Conservation (phyloP, 2,113 vertebrate genomes). For the Cairina moschata region DNA sequence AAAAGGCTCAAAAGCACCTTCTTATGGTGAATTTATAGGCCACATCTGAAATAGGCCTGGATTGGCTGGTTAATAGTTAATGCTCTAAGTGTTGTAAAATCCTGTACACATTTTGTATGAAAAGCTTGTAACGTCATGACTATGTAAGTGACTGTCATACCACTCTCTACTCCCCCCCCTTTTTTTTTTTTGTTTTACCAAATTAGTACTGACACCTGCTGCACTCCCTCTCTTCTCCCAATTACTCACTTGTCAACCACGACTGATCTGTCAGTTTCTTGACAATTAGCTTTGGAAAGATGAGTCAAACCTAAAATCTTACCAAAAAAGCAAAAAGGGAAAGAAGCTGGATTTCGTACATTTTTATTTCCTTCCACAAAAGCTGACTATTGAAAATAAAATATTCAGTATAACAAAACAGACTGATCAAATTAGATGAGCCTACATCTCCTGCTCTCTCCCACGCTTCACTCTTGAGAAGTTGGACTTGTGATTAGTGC, state of each 20-base stretch:
- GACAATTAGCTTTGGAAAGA: slow-evolving; percentile 75
- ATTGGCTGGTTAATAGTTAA: not conserved
- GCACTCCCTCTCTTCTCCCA: slow-evolving; percentile 42
- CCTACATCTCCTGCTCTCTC: not conserved
- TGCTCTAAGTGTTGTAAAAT: not conserved
- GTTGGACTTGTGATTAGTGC: not conserved
- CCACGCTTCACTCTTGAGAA: not conserved
- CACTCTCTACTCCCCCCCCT: not conserved
- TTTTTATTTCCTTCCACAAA: not conserved
- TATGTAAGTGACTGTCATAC: slow-evolving; percentile 19
- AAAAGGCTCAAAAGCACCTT: not conserved
- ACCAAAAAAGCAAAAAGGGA: slow-evolving; percentile 49
- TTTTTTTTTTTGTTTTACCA: slow-evolving; percentile 23
- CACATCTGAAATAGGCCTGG: not conserved
- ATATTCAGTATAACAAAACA: not conserved
- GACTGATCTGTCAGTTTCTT: slow-evolving; percentile 61
- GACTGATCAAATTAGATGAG: not conserved
- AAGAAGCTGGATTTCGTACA: not conserved
- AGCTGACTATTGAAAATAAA: not conserved
- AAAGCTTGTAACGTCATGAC: slow-evolving; percentile 15
- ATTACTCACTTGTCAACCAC: slow-evolving; percentile 67
- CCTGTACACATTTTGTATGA: slow-evolving; percentile 5
- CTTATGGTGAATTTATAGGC: not conserved
- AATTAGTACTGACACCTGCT: slow-evolving; percentile 56
- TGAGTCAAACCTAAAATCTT: slow-evolving; percentile 70